These are phyloP conservation scores for Pituophis catenifer DNA, from an alignment of 2,113 vertebrate genomes.

Conservation along the genomic window DNA sequence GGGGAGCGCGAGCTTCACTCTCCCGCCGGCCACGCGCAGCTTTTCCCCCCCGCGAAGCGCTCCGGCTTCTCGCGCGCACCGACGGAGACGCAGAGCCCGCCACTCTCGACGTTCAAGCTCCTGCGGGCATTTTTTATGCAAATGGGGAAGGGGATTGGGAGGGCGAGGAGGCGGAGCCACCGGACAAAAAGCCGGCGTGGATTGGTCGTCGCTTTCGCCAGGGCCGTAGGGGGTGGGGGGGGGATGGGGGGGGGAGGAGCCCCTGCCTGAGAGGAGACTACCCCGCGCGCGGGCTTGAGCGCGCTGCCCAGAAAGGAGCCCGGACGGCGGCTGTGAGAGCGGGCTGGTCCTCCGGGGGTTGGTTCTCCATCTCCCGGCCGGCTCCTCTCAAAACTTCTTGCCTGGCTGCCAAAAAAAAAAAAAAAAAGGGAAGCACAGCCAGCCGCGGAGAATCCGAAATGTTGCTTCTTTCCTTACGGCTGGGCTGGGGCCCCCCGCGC, in stretches of 20 bases:
- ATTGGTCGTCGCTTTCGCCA: slow-evolving; percentile 65
- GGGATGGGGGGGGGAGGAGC: not conserved
- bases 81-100: slow-evolving; percentile 57
- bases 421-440: not conserved
- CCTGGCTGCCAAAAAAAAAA: not conserved
- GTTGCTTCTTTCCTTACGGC: not conserved
- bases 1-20: slow-evolving; percentile 10
- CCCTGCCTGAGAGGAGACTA: not conserved
- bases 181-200: slow-evolving; percentile 62
- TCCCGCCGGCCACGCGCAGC: slow-evolving; percentile 36
- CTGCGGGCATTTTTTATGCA: slow-evolving; percentile 72
- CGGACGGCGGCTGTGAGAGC: not conserved
- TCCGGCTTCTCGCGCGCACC: slow-evolving; percentile 35
- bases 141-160: slow-evolving; percentile 63
- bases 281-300: not conserved
- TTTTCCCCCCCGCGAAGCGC: slow-evolving; percentile 1
- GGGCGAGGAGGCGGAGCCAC: slow-evolving; percentile 70
- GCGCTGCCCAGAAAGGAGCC: not conserved
- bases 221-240: not conserved
- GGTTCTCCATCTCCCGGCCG: not conserved
- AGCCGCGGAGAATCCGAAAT: not conserved
- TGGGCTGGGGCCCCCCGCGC: not conserved
- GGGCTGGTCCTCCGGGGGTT: not conserved
- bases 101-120: slow-evolving; percentile 57
- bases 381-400: not conserved